A percentile compares a stretch with the other conserved stretches of the same genome.
phyloP scores from a whole-genome alignment of 2,888 invertebrate species.

The Agonopterix subpropinquella region DNA sequence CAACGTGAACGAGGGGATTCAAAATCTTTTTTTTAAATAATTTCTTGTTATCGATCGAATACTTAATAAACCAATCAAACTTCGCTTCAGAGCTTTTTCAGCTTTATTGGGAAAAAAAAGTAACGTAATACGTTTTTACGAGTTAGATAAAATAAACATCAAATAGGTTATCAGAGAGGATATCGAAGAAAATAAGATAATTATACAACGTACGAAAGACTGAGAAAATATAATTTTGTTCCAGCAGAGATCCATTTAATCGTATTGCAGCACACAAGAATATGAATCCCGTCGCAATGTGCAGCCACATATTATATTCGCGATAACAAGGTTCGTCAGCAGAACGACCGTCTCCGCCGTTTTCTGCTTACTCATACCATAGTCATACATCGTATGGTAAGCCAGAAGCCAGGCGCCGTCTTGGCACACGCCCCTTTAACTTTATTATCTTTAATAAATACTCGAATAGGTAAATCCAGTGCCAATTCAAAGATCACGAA shows the following conservation, averaged over 20 bases:
- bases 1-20: no score
- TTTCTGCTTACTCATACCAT: slow-evolving; percentile 43
- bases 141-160: no score
- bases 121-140: no score
- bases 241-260: slow-evolving; percentile 30
- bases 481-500: slow-evolving; percentile 5
- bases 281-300: slow-evolving; percentile 61
- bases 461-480: slow-evolving; percentile 1
- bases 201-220: not conserved
- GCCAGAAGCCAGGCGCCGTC: slow-evolving; percentile 21
- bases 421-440: slow-evolving; percentile 37
- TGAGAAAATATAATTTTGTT: slow-evolving; percentile 8
- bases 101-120: no score
- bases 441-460: slow-evolving; percentile 7
- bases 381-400: slow-evolving; percentile 19
- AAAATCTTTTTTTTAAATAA: no score
- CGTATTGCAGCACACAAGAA: slow-evolving; percentile 34
- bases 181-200: no score
- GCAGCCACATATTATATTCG: slow-evolving; percentile 45
- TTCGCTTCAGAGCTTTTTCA: no score
- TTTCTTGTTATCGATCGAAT: no score
- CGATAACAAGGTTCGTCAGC: slow-evolving; percentile 73
- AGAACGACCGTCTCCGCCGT: slow-evolving; percentile 30
- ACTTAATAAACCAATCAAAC: no score
- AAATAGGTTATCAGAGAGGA: no score